Base-by-base conservation (phyloP, 2,797 vertebrate genomes). In the Tenualosa thibaudeaui region DNA sequence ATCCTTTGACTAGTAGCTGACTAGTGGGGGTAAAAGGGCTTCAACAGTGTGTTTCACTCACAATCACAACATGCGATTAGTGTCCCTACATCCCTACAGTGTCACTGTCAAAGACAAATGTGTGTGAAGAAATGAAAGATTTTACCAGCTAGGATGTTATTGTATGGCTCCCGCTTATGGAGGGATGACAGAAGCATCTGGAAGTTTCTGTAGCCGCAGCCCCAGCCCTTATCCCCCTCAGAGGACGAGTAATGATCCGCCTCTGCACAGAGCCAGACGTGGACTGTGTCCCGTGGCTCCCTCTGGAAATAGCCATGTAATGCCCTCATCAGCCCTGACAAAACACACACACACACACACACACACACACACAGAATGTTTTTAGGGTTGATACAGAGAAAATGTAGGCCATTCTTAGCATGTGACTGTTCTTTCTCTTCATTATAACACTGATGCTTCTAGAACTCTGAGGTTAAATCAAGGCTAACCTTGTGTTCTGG, bases 181-280 rank as follows among this genome's bases (percentile, higher is more conserved):
- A 99, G 93, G 0, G 95, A 96, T 24, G 98, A 99, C 87, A 98
- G 92, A 2, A 98, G 92, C 97, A 99, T 99, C 89, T 99, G 98
- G 91, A 98, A 95, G 92, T 99, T 99, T 90, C 98, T 96, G 94
- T 98, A 99, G 81, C 98, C 98, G 15, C 98, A 99, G 26, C 98
- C 98, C 98, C 98, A 99, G 89, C 98, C 97, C 92, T 90, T 94
- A 87, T 99, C 98, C 0, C 98, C 98, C 19, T 90, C 91, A 13
- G 97, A 97, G 9, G 95, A 96, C 83, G 96, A 95, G 94, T 95
- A 98, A 91, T 99, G 97, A 91, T 98, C 97, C 0, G 96, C 95
- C 87, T 92, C 95, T 0, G 95, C 56, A 86, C 97, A 96, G 86
- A 99, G 95, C 97, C 97, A 99, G 37, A 98, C 96, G 0, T 58